These are phyloP conservation scores for Cathartes aura DNA, from an alignment of 2,113 vertebrate species.

Conservation along the genomic window DNA sequence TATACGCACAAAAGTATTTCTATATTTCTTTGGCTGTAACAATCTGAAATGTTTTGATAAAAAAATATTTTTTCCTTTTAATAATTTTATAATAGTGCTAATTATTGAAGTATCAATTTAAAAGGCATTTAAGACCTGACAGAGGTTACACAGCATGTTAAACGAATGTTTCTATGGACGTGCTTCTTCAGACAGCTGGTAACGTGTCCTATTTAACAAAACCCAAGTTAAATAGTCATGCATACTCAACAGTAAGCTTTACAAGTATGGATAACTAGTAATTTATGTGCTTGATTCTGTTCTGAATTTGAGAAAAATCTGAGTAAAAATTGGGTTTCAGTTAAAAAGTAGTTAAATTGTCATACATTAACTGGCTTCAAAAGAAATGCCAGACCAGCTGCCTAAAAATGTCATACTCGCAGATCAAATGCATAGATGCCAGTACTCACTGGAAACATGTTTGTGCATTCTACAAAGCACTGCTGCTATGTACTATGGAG, in stretches of 20 bases:
- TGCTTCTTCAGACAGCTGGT: neutral
- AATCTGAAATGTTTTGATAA: neutral
- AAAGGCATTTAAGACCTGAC: neutral
- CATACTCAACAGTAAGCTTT: neutral
- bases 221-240: neutral
- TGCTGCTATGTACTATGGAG: neutral
- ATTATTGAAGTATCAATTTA: neutral
- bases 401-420: neutral
- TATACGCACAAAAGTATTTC: neutral
- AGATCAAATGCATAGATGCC: neutral
- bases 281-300: neutral
- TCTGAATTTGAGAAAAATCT: neutral
- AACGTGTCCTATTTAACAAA: neutral
- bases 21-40: rapidly evolving
- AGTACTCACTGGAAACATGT: neutral
- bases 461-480: neutral
- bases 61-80: neutral
- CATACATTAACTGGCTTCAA: neutral
- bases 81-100: neutral
- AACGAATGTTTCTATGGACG: neutral
- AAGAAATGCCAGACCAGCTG: neutral
- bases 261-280: neutral
- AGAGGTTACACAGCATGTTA: neutral
- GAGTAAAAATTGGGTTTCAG: neutral
- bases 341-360: neutral